Conservation (phyloP, 2,113 vertebrate species). For the Microcebus griseorufus region DNA sequence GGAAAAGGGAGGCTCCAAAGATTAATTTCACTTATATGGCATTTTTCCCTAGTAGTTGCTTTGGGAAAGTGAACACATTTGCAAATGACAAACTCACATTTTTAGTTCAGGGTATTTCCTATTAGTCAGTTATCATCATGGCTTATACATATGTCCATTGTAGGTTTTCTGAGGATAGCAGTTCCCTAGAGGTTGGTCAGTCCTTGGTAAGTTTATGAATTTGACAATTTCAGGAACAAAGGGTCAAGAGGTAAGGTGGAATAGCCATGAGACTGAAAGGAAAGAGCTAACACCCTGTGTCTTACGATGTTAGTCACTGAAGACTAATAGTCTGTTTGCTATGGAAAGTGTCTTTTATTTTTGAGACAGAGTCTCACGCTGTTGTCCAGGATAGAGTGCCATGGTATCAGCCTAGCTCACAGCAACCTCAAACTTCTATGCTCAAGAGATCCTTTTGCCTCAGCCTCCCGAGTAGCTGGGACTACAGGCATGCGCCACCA, state of each 20-base stretch:
- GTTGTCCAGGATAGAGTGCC: no score
- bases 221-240: slow-evolving; percentile 43
- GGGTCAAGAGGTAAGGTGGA: not conserved
- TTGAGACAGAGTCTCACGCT: no score
- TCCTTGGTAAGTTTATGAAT: not conserved
- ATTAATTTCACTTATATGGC: not conserved
- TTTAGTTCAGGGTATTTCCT: slow-evolving; percentile 35
- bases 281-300: not conserved
- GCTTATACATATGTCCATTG: not conserved
- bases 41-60: not conserved
- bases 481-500: no score
- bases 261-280: not conserved
- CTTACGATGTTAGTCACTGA: not conserved
- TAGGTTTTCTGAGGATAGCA: not conserved
- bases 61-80: slow-evolving; percentile 22
- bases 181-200: not conserved
- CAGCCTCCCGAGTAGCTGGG: no score
- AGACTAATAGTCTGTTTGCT: not conserved
- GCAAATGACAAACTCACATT: slow-evolving; percentile 17
- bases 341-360: not conserved
- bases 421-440: no score
- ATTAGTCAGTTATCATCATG: not conserved
- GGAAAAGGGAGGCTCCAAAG: not conserved
- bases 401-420: no score
- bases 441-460: no score